These are phyloP conservation scores for Megastigmus dorsalis DNA, from an alignment of 2,888 invertebrate genomes.

Conservation along the genomic window DNA sequence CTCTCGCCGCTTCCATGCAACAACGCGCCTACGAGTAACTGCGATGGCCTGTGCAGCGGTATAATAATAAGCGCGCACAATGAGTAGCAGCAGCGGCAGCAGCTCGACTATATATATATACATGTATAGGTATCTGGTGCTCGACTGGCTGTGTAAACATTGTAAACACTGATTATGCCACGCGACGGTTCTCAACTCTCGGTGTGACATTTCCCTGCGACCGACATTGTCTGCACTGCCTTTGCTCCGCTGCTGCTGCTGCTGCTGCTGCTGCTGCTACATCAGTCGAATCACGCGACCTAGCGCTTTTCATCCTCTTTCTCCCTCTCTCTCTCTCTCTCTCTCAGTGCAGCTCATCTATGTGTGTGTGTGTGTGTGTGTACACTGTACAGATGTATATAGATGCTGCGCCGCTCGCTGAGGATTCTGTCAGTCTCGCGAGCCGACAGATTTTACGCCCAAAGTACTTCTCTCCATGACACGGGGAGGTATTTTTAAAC, in stretches of 20 bases:
- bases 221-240: not conserved
- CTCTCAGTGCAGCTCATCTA: not conserved
- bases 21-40: too few relatives aligned
- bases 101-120: too few relatives aligned
- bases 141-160: constrained; percentile 62
- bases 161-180: constrained; percentile 62
- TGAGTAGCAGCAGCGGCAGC: too few relatives aligned
- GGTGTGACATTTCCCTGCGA: too few relatives aligned
- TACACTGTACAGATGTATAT: not conserved
- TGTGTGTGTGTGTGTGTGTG: not conserved
- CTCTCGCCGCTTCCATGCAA: too few relatives aligned
- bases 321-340: not conserved
- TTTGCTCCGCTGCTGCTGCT: not conserved
- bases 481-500: constrained; percentile 28
- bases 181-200: constrained; percentile 46
- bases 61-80: too few relatives aligned
- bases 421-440: not conserved
- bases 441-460: constrained; percentile 39
- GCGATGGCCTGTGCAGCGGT: too few relatives aligned
- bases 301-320: not conserved
- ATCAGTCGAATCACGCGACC: not conserved
- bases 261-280: not conserved
- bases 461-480: not conserved
- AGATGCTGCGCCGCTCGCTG: not conserved
- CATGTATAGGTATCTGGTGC: too few relatives aligned